phyloP scores from a whole-genome alignment of 2,113 vertebrate genomes.

The Synodontis membranacea region DNA sequence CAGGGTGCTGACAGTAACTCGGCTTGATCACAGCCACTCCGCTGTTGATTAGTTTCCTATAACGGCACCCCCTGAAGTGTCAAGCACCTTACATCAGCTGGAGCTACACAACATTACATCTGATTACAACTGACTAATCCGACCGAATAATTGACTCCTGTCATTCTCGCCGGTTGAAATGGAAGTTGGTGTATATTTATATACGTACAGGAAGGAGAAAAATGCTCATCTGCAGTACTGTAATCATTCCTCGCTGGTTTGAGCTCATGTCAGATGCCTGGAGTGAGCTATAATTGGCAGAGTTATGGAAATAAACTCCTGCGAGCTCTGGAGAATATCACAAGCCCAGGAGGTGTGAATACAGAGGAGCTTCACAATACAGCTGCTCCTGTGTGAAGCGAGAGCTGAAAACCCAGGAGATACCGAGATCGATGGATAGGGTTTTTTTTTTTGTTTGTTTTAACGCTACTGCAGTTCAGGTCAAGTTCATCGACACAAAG shows the following conservation, averaged over 20 bases:
- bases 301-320: conserved; percentile 38
- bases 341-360: conserved; percentile 42
- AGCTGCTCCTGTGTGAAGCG: conserved; percentile 29
- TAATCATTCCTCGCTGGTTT: conserved; percentile 30
- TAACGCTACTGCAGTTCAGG: background rate
- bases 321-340: conserved; percentile 25
- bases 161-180: background rate
- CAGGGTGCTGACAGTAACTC: background rate
- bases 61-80: background rate
- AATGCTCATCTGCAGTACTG: conserved; percentile 3
- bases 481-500: background rate
- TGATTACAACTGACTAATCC: background rate
- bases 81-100: background rate
- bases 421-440: background rate
- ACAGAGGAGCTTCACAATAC: conserved; percentile 26
- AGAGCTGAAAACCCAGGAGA: conserved; percentile 21
- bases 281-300: conserved; percentile 43
- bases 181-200: background rate
- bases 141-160: no score
- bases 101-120: background rate
- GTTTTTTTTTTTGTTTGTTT: background rate
- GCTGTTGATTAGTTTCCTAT: background rate
- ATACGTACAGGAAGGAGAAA: background rate
- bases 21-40: background rate
- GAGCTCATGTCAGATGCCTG: conserved; percentile 36